These are phyloP conservation scores for Macrosoma leucophasiata DNA, from an alignment of 2,888 invertebrate species.

Conservation along the genomic window DNA sequence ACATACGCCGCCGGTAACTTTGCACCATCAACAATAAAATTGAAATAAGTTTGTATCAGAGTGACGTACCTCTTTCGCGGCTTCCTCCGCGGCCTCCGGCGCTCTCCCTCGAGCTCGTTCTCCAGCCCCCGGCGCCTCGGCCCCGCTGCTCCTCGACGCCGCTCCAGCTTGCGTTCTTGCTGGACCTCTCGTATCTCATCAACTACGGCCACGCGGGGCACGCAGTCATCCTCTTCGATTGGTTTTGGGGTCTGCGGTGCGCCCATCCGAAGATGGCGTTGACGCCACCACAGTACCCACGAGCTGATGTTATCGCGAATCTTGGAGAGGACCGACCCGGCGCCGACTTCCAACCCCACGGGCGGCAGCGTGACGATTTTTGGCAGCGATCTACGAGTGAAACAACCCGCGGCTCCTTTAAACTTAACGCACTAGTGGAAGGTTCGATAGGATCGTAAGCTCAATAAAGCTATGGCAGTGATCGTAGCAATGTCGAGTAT, in stretches of 20 bases:
- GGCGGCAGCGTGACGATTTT: conserved; percentile 36
- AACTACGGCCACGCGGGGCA: conserved; percentile 53
- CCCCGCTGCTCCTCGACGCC: conserved; percentile 41
- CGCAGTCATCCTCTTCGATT: conserved; percentile 59
- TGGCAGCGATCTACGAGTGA: no score
- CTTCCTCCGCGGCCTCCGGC: conserved; percentile 50
- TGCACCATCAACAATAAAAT: no score
- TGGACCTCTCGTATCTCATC: conserved; percentile 42
- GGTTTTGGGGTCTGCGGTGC: conserved; percentile 68
- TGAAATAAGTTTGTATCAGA: no score
- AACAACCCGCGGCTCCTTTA: conserved; percentile 30
- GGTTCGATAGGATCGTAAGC: conserved; percentile 52
- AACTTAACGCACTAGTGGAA: conserved; percentile 42
- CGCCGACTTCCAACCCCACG: conserved; percentile 28
- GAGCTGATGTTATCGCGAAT: conserved; percentile 69
- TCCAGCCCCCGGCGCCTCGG: conserved; percentile 59
- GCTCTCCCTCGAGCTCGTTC: conserved; percentile 56
- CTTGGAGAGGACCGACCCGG: conserved; percentile 43
- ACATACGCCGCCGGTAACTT: no score
- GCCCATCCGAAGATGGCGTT: conserved; percentile 70
- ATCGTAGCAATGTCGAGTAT: conserved; percentile 39
- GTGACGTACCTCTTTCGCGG: conserved; percentile 48
- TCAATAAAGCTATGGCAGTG: conserved; percentile 43
- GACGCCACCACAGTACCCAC: conserved; percentile 73
- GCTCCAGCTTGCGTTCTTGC: conserved; percentile 54